Evolutionary conservation across 2,113 vertebrate species (phyloP).

Genomic region (Etheostoma cragini): DNA sequence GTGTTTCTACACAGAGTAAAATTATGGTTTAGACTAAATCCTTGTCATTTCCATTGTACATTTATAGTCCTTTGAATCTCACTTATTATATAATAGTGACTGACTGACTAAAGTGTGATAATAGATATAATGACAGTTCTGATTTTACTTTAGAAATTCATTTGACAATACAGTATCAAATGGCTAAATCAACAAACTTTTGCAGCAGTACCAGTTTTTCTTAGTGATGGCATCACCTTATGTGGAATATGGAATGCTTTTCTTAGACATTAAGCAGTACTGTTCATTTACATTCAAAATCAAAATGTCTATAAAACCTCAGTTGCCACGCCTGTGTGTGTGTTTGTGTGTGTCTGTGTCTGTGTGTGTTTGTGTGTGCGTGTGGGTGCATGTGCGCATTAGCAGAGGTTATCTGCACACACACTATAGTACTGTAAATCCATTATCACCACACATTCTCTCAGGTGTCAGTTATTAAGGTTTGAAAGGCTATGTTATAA

Average conservation of each 20-base stretch:
- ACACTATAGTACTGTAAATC: slow-evolving; percentile 12
- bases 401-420: slow-evolving; percentile 29
- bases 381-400: neutral
- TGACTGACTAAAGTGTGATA: neutral
- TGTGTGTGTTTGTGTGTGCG: too few relatives aligned
- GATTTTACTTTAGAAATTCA: neutral
- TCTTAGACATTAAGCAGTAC: neutral
- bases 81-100: neutral
- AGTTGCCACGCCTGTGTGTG: neutral
- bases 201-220: neutral
- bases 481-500: slow-evolving; percentile 28
- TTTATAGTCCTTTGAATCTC: neutral
- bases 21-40: neutral
- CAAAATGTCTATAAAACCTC: slow-evolving; percentile 4
- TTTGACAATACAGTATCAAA: neutral
- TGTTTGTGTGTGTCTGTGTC: too few relatives aligned
- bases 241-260: neutral
- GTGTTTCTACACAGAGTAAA: neutral
- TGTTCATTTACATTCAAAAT: slow-evolving; percentile 8
- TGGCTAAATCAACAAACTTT: neutral
- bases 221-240: neutral
- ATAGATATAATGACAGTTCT: neutral
- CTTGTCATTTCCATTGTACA: neutral
- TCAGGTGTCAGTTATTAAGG: slow-evolving; percentile 41
- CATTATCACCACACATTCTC: slow-evolving; percentile 30